phyloP scores from a whole-genome alignment of 2,888 invertebrate species.

The Amiota communis region DNA sequence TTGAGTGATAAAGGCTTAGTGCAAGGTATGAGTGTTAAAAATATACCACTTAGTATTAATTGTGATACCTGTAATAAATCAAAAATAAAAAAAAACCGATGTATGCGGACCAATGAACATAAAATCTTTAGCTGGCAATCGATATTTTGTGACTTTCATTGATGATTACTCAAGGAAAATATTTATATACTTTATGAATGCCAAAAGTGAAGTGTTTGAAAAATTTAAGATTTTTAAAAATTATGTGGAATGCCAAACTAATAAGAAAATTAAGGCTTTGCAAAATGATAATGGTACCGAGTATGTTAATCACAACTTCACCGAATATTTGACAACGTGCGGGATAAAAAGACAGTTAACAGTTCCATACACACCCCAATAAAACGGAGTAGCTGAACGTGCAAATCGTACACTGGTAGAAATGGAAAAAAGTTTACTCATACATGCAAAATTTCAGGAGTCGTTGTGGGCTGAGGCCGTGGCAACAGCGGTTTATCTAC shows the following conservation, averaged over 20 bases:
- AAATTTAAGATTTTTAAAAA: neutral
- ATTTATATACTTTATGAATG: neutral
- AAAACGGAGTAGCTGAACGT: slow-evolving; percentile 35
- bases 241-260: neutral
- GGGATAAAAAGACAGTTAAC: slow-evolving; percentile 40
- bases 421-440: slow-evolving; percentile 48
- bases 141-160: neutral
- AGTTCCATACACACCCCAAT: slow-evolving; percentile 40
- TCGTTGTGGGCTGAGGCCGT: slow-evolving; percentile 44
- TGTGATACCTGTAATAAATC: too few relatives aligned
- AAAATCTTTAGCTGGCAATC: neutral
- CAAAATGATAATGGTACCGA: slow-evolving; percentile 39
- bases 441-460: slow-evolving; percentile 46
- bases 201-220: neutral
- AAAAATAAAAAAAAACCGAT: too few relatives aligned
- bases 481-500: slow-evolving; percentile 38
- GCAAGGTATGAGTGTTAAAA: too few relatives aligned
- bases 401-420: slow-evolving; percentile 36
- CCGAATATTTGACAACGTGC: slow-evolving; percentile 36
- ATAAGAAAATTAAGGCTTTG: slow-evolving; percentile 37
- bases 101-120: too few relatives aligned
- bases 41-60: too few relatives aligned
- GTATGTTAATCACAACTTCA: slow-evolving; percentile 36
- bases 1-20: too few relatives aligned
- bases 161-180: neutral